A percentile compares a stretch with the other conserved stretches of the same genome.
Evolutionary conservation across 2,113 vertebrate genomes (phyloP).

Genomic region (Pelusios castaneus): DNA sequence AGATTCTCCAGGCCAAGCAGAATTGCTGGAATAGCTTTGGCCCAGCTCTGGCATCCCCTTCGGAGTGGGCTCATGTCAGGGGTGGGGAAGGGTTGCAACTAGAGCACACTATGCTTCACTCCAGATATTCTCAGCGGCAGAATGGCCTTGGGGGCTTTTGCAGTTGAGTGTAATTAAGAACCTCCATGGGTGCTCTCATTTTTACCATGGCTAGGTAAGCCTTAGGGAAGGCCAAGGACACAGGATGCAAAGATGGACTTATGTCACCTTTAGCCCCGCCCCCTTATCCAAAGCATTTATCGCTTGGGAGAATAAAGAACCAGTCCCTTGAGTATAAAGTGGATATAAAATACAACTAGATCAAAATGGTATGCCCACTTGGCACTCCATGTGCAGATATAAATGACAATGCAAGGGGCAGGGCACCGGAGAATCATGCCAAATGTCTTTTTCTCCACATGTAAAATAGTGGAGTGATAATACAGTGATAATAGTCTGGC

Average conservation of each 20-base stretch:
- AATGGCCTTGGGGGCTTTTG: background rate
- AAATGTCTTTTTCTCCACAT: background rate
- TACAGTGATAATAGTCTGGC: rapidly evolving
- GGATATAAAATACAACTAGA: background rate
- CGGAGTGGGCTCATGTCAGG: no score
- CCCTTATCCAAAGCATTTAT: background rate
- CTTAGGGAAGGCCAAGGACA: background rate
- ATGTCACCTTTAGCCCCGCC: background rate
- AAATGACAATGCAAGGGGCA: background rate
- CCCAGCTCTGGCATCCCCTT: background rate
- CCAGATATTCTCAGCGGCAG: background rate
- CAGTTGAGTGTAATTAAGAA: background rate
- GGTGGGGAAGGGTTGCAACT: background rate
- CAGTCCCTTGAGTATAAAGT: background rate
- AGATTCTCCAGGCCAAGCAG: no score
- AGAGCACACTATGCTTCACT: background rate
- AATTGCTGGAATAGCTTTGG: background rate
- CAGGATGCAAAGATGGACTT: background rate
- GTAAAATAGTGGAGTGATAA: background rate
- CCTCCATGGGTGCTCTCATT: background rate
- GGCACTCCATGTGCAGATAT: rapidly evolving
- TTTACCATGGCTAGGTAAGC: background rate
- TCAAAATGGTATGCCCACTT: rapidly evolving
- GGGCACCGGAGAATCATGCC: rapidly evolving
- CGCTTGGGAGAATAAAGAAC: background rate